phyloP scores from a whole-genome alignment of 2,888 invertebrate genomes.

The Pachymerium ferrugineum region DNA sequence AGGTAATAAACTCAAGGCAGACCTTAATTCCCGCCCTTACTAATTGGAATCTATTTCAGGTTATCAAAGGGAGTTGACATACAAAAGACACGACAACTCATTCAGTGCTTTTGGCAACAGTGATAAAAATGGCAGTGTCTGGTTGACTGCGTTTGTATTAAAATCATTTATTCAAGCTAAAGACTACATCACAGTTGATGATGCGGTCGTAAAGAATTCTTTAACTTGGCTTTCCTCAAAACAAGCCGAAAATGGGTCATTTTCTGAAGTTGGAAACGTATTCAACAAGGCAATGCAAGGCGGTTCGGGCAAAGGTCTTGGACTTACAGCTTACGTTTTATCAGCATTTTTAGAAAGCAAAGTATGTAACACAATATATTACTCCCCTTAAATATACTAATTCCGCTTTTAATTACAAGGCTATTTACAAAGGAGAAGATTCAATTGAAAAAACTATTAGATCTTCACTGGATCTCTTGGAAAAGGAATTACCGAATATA shows the following conservation, averaged over 20 bases:
- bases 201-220: conserved; percentile 42
- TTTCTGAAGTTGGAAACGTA: conserved; percentile 48
- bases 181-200: conserved; percentile 44
- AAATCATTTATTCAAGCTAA: conserved; percentile 47
- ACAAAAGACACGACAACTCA: conserved; percentile 46
- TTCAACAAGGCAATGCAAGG: conserved; percentile 49
- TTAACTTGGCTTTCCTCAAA: conserved; percentile 44
- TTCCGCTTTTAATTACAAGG: background rate
- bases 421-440: too few relatives aligned
- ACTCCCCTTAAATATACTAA: too few relatives aligned
- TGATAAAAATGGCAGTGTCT: conserved; percentile 47
- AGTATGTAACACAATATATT: conserved; percentile 31
- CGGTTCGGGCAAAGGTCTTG: conserved; percentile 43
- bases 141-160: conserved; percentile 49
- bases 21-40: background rate
- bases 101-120: conserved; percentile 49
- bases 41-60: conserved; percentile 41
- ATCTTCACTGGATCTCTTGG: background rate
- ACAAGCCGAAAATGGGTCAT: conserved; percentile 45
- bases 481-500: conserved; percentile 12
- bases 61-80: conserved; percentile 48
- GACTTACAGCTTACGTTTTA: conserved; percentile 47
- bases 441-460: background rate
- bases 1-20: conserved; percentile 40
- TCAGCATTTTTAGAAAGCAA: conserved; percentile 45